These are phyloP conservation scores for Epsilonema sp. DNA, from an alignment of 2,888 invertebrate genomes.

Conservation along the genomic window DNA sequence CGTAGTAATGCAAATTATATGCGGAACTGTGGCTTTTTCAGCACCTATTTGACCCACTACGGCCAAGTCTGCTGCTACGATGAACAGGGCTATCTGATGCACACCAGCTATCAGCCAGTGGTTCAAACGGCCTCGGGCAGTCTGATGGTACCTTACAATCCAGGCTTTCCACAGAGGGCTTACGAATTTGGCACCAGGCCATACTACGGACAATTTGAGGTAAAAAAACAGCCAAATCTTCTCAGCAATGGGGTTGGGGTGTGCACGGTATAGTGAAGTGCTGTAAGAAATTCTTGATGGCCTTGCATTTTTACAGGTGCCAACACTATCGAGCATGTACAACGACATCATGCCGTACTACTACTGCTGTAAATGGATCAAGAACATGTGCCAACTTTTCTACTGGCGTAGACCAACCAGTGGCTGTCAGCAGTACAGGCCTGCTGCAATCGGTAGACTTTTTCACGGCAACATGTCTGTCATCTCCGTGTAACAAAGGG, in stretches of 20 bases:
- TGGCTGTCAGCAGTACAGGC: slow-evolving; percentile 84
- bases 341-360: slow-evolving; percentile 85
- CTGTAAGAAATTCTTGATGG: background rate
- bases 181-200: slow-evolving; percentile 73
- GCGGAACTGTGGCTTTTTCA: slow-evolving; percentile 2
- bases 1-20: too few species aligned
- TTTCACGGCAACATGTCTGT: too few species aligned
- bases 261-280: background rate
- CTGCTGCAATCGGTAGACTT: slow-evolving; percentile 51
- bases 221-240: slow-evolving; percentile 24
- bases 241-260: too few species aligned
- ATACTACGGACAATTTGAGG: slow-evolving; percentile 81
- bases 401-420: slow-evolving; percentile 72
- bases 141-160: slow-evolving; percentile 23
- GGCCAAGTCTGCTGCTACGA: slow-evolving; percentile 97
- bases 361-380: slow-evolving; percentile 79
- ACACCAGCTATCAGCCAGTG: slow-evolving; percentile 71
- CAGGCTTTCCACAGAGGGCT: slow-evolving; percentile 25
- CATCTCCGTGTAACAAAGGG: too few species aligned
- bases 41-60: slow-evolving; percentile 25
- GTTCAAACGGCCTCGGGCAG: slow-evolving; percentile 16
- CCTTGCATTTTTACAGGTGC: slow-evolving; percentile 39
- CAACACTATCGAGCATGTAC: slow-evolving; percentile 82
- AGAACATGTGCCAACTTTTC: slow-evolving; percentile 79
- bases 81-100: slow-evolving; percentile 66